These are phyloP conservation scores for Aramus guarauna DNA, from an alignment of 2,113 vertebrate genomes.

Conservation along the genomic window DNA sequence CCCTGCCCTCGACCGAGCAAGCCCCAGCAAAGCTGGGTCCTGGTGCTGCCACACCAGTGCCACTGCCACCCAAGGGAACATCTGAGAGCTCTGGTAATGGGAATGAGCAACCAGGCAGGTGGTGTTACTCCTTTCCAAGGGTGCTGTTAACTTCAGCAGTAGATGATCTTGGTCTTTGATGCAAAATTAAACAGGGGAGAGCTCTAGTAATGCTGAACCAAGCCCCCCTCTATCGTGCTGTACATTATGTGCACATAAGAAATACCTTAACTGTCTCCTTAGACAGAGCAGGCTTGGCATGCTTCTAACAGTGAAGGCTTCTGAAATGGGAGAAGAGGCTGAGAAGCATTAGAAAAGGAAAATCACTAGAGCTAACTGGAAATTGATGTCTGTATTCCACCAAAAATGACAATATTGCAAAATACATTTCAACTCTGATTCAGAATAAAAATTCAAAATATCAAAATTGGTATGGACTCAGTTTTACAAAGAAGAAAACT, in stretches of 20 bases:
- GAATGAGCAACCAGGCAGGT: not conserved
- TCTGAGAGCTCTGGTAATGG: not conserved
- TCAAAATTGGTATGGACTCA: not conserved
- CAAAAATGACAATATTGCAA: not conserved
- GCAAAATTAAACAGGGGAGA: not conserved
- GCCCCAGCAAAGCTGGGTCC: not conserved
- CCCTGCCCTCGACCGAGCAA: not conserved
- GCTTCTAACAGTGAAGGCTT: not conserved
- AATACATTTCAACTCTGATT: not conserved
- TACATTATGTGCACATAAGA: not conserved
- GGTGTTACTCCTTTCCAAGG: not conserved
- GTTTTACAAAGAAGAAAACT: not conserved
- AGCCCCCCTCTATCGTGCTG: not conserved
- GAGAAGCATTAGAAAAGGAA: not conserved
- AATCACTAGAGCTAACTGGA: not conserved
- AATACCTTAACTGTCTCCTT: not conserved
- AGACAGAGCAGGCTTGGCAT: not conserved
- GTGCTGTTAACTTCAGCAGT: not conserved
- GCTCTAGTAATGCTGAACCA: not conserved
- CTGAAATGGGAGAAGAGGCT: not conserved
- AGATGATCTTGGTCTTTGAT: not conserved
- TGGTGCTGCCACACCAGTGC: not conserved
- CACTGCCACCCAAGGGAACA: accelerated
- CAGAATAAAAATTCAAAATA: not conserved
- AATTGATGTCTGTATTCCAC: not conserved